Conservation (phyloP, 2,888 invertebrate genomes). For the Eupithecia subfuscata region DNA sequence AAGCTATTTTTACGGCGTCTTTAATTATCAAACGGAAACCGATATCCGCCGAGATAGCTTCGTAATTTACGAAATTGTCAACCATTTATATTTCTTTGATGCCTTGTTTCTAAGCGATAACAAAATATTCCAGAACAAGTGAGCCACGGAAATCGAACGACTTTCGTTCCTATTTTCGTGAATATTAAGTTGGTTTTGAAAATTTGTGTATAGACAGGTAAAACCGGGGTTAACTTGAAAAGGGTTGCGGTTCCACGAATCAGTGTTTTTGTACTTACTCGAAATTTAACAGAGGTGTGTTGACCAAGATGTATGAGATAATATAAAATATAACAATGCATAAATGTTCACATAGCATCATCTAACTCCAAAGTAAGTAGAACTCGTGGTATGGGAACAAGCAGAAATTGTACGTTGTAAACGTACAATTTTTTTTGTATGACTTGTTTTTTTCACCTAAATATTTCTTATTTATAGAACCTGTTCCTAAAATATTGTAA, state of each 20-base stretch:
- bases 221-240: conserved; percentile 21
- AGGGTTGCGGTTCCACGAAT: conserved; percentile 10
- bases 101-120: conserved; percentile 23
- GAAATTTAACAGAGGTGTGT: neutral
- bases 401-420: too few species aligned
- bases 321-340: neutral
- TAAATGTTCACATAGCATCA: neutral
- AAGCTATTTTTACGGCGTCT: neutral
- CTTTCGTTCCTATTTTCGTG: neutral
- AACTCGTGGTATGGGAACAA: too few species aligned
- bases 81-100: conserved; percentile 19
- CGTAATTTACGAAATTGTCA: conserved; percentile 11
- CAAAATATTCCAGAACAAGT: conserved; percentile 21
- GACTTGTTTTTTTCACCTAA: too few species aligned
- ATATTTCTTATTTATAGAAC: too few species aligned
- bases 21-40: conserved; percentile 13
- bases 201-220: neutral
- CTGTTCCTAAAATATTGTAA: too few species aligned
- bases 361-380: too few species aligned
- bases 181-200: neutral
- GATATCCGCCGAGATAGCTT: conserved; percentile 7
- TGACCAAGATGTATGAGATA: neutral
- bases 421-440: too few species aligned
- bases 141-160: neutral
- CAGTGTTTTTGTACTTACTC: neutral